These are phyloP conservation scores for Hippocampus guttulatus DNA, from an alignment of 2,113 vertebrate species.

Conservation along the genomic window DNA sequence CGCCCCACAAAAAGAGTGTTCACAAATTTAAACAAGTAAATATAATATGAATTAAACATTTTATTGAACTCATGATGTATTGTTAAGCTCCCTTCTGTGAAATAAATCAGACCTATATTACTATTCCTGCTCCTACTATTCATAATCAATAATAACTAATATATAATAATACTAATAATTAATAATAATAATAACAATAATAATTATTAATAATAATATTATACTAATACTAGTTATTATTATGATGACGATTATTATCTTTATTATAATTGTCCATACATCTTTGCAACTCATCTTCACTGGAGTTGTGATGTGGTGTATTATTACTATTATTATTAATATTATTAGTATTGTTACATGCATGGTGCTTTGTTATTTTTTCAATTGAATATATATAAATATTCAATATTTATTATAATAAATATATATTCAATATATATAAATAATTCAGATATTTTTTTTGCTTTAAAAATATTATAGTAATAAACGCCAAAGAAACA, in stretches of 20 bases:
- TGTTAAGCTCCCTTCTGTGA: not conserved
- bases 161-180: not conserved
- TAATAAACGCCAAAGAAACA: not conserved
- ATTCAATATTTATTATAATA: too few species aligned
- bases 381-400: too few species aligned
- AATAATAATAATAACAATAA: not conserved
- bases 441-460: not conserved
- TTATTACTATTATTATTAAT: too few species aligned
- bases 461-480: not conserved
- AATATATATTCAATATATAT: too few species aligned
- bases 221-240: not conserved
- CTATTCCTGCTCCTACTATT: too few species aligned
- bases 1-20: not conserved
- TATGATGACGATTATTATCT: not conserved
- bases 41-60: not conserved
- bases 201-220: not conserved
- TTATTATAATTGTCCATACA: not conserved
- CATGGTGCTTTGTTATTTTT: too few species aligned
- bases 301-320: too few species aligned
- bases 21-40: not conserved
- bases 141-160: not conserved
- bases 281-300: too few species aligned
- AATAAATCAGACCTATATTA: not conserved
- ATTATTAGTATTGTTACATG: too few species aligned
- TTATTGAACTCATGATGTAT: not conserved